phyloP scores from a whole-genome alignment of 2,113 vertebrate species.

The Dromaius novaehollandiae region DNA sequence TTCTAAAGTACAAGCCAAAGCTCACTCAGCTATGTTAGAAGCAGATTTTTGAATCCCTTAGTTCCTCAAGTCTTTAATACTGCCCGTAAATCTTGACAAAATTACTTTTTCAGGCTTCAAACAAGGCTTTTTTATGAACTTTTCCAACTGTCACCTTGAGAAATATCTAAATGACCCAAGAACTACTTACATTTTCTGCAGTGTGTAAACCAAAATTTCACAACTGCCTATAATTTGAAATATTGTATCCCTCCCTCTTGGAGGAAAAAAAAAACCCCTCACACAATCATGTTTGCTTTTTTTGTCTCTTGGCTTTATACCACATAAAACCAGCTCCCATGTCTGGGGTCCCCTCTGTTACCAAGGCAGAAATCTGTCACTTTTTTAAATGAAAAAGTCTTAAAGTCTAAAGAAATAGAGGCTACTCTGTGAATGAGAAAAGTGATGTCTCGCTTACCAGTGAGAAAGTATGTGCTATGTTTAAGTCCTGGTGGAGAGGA shows the following conservation, averaged over 20 bases:
- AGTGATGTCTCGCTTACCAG: background rate
- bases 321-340: constrained; percentile 20
- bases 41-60: constrained; percentile 65
- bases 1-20: constrained; percentile 48
- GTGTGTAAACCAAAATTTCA: constrained; percentile 59
- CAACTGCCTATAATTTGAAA: constrained; percentile 55
- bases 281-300: background rate
- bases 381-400: background rate
- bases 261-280: background rate
- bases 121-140: constrained; percentile 62
- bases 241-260: constrained; percentile 10
- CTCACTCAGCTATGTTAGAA: constrained; percentile 44
- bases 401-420: background rate
- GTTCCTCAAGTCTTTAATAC: constrained; percentile 65
- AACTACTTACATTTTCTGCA: constrained; percentile 50
- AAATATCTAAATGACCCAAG: constrained; percentile 62
- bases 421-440: background rate
- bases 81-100: constrained; percentile 56
- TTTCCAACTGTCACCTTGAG: constrained; percentile 59
- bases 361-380: background rate
- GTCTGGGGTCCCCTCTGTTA: background rate
- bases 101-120: constrained; percentile 65
- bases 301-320: background rate
- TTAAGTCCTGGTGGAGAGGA: background rate
- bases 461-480: background rate